Evolutionary conservation across 2,888 invertebrate species (phyloP).

Genomic region (Entomobrya proxima): DNA sequence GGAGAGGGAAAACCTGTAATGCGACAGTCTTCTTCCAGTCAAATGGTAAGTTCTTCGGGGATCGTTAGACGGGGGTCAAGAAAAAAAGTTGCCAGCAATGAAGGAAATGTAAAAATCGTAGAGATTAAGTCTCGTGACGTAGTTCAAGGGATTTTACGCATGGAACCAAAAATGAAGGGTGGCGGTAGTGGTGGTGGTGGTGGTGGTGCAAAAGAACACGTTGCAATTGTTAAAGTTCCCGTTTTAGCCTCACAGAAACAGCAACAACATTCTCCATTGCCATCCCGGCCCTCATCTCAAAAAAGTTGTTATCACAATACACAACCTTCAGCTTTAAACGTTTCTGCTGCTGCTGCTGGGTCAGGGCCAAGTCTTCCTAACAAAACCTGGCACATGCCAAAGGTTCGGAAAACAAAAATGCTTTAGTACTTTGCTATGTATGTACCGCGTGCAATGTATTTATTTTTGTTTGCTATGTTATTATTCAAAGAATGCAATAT

Average conservation of each 20-base stretch:
- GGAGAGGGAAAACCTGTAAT: conserved; percentile 41
- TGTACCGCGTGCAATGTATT: background rate
- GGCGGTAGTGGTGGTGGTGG: conserved; percentile 51
- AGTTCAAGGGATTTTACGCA: conserved; percentile 82
- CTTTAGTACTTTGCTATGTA: conserved; percentile 43
- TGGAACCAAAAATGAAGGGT: conserved; percentile 75
- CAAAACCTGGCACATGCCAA: conserved; percentile 69
- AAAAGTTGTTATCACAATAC: conserved; percentile 50
- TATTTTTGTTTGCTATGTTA: conserved; percentile 48
- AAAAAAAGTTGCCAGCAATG: conserved; percentile 61
- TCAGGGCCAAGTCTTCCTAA: conserved; percentile 68
- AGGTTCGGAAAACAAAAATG: conserved; percentile 67
- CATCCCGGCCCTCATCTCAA: conserved; percentile 60
- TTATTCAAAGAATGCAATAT: conserved; percentile 28
- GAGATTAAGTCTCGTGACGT: conserved; percentile 85
- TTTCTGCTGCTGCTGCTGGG: conserved; percentile 63
- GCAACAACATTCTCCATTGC: conserved; percentile 41
- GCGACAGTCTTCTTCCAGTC: conserved; percentile 10
- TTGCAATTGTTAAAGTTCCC: conserved; percentile 72
- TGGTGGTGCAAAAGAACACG: conserved; percentile 66
- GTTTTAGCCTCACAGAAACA: conserved; percentile 66
- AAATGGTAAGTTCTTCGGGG: conserved; percentile 62
- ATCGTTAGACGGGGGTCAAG: conserved; percentile 50
- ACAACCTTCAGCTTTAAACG: conserved; percentile 66
- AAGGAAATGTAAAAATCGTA: conserved; percentile 78